These are phyloP conservation scores for Lycorma delicatula DNA, from an alignment of 1,140 invertebrate genomes.

Conservation along the genomic window DNA sequence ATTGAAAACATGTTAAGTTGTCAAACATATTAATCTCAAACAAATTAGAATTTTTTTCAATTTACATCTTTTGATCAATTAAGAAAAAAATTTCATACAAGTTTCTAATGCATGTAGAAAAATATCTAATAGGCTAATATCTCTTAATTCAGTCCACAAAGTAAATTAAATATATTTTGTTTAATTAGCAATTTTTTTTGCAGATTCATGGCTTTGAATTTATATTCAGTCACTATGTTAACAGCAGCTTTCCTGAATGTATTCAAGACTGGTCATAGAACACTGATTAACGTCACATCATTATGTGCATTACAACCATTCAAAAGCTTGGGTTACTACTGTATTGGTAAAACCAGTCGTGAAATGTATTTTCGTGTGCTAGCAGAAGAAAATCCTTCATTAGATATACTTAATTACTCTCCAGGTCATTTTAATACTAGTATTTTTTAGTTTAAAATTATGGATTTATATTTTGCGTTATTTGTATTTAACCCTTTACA, in stretches of 20 bases:
- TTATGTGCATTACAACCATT: constrained; percentile 67
- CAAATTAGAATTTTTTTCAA: too few relatives aligned
- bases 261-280: constrained; percentile 40
- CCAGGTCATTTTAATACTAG: constrained; percentile 67
- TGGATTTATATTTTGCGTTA: too few relatives aligned
- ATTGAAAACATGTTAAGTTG: too few relatives aligned
- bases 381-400: constrained; percentile 65
- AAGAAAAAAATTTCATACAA: too few relatives aligned
- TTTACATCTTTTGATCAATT: too few relatives aligned
- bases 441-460: too few relatives aligned
- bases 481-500: too few relatives aligned
- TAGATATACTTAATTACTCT: constrained; percentile 81
- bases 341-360: constrained; percentile 79
- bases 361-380: constrained; percentile 83
- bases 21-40: too few relatives aligned
- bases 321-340: constrained; percentile 69
- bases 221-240: constrained; percentile 52
- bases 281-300: constrained; percentile 83
- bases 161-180: too few relatives aligned
- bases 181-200: constrained; percentile 15
- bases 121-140: too few relatives aligned
- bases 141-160: too few relatives aligned
- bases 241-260: constrained; percentile 64
- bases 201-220: constrained; percentile 29
- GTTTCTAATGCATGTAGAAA: too few relatives aligned